A percentile compares a stretch with the other conserved stretches of the same genome.
Conservation (phyloP, 2,113 vertebrate species). For the Scalopus aquaticus region DNA sequence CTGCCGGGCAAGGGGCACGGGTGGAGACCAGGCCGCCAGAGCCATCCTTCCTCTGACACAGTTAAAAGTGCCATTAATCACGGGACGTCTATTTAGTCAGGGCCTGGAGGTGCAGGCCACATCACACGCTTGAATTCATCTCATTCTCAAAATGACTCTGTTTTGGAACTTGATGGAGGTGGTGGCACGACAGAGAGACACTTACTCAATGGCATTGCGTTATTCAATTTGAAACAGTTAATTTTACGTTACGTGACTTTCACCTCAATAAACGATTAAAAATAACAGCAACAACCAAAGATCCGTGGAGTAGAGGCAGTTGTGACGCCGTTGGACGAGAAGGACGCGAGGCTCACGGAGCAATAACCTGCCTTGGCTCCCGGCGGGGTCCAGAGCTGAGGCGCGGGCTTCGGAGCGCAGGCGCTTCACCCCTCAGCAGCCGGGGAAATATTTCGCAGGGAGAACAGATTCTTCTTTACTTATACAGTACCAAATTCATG, state of each 20-base stretch:
- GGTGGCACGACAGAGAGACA: neutral
- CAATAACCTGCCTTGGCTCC: no score
- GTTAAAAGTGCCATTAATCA: neutral
- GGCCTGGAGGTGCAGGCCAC: neutral
- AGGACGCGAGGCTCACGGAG: neutral
- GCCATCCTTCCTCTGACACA: neutral
- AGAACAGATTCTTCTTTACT: neutral
- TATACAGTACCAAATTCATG: no score
- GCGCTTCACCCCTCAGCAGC: neutral
- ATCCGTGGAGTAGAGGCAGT: rapidly evolving
- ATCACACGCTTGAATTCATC: neutral
- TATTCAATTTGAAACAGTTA: neutral
- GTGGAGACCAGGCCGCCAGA: no score
- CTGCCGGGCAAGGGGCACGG: neutral
- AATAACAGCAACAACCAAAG: no score
- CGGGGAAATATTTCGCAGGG: neutral
- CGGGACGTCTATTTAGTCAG: neutral
- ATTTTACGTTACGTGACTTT: neutral
- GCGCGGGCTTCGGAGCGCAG: no score
- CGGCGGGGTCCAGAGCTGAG: no score
- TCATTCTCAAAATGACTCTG: neutral
- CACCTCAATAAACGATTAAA: no score
- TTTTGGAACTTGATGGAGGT: neutral
- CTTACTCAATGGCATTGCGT: no score
- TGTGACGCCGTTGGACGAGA: no score